These are phyloP conservation scores for Brachylomia viminalis DNA, from an alignment of 2,888 invertebrate genomes.

Conservation along the genomic window DNA sequence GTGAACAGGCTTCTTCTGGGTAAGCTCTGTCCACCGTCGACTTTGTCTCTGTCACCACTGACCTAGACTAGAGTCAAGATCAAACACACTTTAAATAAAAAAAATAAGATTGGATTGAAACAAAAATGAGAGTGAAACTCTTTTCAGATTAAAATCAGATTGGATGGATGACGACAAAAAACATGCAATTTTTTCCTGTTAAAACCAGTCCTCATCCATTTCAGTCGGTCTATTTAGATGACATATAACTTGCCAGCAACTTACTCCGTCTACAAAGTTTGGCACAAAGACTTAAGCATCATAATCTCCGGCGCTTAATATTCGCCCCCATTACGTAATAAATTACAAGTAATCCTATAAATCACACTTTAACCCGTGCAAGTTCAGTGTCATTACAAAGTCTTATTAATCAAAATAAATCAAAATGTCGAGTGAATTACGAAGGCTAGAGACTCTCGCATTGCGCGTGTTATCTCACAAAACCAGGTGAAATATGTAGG, in stretches of 20 bases:
- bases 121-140: background rate
- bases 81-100: too few relatives aligned
- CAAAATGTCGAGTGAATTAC: constrained; percentile 70
- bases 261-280: constrained; percentile 56
- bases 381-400: constrained; percentile 73
- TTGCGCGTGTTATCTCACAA: constrained; percentile 78
- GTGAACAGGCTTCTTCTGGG: too few relatives aligned
- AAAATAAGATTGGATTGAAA: too few relatives aligned
- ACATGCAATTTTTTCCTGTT: background rate
- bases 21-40: too few relatives aligned
- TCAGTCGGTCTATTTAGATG: constrained; percentile 18
- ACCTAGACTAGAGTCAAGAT: too few relatives aligned
- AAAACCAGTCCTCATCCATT: background rate
- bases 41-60: too few relatives aligned
- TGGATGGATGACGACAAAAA: background rate
- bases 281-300: constrained; percentile 52
- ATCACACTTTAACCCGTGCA: constrained; percentile 73
- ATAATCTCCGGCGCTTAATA: constrained; percentile 64
- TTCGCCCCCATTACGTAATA: constrained; percentile 71
- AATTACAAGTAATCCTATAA: constrained; percentile 74
- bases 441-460: constrained; percentile 57
- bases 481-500: constrained; percentile 83
- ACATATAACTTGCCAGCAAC: constrained; percentile 44
- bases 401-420: constrained; percentile 79
- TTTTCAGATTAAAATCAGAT: background rate